These are phyloP conservation scores for Leptonema lineaticorne DNA, from an alignment of 1,140 invertebrate species.

Conservation along the genomic window DNA sequence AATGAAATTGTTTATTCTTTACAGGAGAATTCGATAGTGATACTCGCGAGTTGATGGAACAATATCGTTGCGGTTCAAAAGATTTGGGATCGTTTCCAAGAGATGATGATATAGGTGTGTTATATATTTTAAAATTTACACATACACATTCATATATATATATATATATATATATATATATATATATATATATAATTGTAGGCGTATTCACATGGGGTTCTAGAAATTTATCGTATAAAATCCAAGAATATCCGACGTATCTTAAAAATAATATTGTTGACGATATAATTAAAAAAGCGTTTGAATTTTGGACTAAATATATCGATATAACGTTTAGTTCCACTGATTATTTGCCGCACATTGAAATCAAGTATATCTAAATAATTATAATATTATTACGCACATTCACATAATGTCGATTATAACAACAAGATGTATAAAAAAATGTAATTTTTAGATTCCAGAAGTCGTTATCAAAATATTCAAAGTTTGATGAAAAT, in stretches of 20 bases:
- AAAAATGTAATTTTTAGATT: neutral
- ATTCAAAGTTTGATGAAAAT: neutral
- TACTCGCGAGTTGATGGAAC: too few species aligned
- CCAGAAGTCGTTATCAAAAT: too few species aligned
- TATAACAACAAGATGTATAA: neutral
- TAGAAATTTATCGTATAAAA: neutral
- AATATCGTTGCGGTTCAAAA: neutral
- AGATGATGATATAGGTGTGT: neutral
- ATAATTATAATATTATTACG: neutral
- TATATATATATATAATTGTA: neutral
- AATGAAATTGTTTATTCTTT: neutral
- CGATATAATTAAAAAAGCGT: neutral
- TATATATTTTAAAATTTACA: neutral
- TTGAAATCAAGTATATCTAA: neutral
- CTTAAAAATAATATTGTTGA: neutral
- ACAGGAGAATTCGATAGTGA: too few species aligned
- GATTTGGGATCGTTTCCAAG: neutral
- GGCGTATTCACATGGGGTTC: neutral
- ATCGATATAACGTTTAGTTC: neutral
- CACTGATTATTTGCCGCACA: neutral
- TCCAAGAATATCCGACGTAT: neutral
- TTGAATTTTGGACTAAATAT: neutral
- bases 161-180: neutral
- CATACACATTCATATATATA: neutral
- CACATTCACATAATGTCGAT: neutral